A percentile compares a stretch with the other conserved stretches of the same genome.
phyloP scores from a whole-genome alignment of 2,888 invertebrate genomes.

The Athrips mouffetella region DNA sequence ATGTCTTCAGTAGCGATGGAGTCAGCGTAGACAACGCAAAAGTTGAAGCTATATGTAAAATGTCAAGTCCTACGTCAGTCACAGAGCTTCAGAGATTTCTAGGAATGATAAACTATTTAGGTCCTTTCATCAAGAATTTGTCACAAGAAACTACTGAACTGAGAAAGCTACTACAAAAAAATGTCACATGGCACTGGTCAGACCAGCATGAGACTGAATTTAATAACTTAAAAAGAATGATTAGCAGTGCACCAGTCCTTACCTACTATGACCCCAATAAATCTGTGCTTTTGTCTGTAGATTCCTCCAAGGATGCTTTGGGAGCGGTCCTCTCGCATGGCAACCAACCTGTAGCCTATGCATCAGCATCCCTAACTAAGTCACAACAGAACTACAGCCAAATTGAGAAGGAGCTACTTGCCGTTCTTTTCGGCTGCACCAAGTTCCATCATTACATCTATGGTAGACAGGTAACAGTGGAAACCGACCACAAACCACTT shows the following conservation, averaged over 20 bases:
- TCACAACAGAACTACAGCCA: constrained; percentile 8
- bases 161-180: constrained; percentile 26
- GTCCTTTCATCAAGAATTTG: constrained; percentile 21
- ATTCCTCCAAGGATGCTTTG: constrained; percentile 15
- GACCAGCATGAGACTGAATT: constrained; percentile 25
- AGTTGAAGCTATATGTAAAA: constrained; percentile 23
- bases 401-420: constrained; percentile 22
- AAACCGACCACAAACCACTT: constrained; percentile 21
- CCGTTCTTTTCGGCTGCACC: constrained; percentile 17
- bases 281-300: constrained; percentile 16
- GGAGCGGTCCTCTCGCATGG: constrained; percentile 18
- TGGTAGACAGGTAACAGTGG: background rate
- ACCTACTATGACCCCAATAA: constrained; percentile 15
- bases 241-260: constrained; percentile 23
- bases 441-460: constrained; percentile 20
- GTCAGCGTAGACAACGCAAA: constrained; percentile 17
- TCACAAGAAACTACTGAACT: constrained; percentile 17
- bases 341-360: constrained; percentile 18
- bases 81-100: constrained; percentile 26
- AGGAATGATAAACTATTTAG: constrained; percentile 26
- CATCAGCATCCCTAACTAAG: constrained; percentile 16
- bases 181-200: constrained; percentile 30
- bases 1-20: constrained; percentile 23
- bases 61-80: constrained; percentile 20
- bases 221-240: constrained; percentile 19